Conservation (phyloP, 2,797 vertebrate genomes). For the Cynopterus sphinx region DNA sequence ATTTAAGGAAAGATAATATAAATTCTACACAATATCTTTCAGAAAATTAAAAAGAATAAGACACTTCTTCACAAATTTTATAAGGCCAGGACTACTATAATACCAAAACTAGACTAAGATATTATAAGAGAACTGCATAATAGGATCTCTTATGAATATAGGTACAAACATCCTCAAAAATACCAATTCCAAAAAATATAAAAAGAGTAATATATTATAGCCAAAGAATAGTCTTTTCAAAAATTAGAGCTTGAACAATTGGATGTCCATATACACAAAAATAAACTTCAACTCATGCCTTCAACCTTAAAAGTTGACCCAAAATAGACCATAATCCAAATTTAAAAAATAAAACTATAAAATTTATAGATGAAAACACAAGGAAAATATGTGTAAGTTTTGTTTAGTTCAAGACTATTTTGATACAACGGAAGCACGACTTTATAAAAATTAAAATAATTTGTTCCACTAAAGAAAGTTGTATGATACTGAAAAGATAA, state of each 20-base stretch:
- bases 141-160: not conserved
- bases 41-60: not conserved
- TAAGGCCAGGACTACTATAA: not conserved
- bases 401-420: not conserved
- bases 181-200: not conserved
- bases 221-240: not conserved
- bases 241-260: not conserved
- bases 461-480: not conserved
- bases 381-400: not conserved
- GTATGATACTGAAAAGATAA: not conserved
- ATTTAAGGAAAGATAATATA: not conserved
- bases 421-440: not conserved
- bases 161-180: not conserved
- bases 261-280: not conserved
- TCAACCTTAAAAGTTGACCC: not conserved
- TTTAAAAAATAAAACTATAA: not conserved
- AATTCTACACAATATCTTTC: not conserved
- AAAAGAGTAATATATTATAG: not conserved
- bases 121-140: not conserved
- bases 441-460: not conserved
- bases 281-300: not conserved
- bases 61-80: not conserved
- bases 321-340: not conserved
- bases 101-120: not conserved
- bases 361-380: not conserved